Conservation (phyloP, 2,113 vertebrate species). For the Cacatua alba region DNA sequence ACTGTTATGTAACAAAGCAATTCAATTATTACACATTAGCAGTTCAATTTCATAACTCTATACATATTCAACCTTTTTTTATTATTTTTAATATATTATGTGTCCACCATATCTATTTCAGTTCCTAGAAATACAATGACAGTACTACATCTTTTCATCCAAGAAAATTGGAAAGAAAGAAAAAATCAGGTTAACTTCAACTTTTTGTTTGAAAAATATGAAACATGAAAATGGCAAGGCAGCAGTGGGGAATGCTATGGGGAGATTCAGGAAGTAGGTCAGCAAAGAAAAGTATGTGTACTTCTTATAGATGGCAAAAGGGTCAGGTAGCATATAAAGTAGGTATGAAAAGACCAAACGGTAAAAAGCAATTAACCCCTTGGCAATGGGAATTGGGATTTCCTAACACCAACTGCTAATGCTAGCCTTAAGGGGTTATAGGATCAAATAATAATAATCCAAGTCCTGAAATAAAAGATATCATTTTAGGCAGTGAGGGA, state of each 20-base stretch:
- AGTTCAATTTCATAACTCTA: neutral
- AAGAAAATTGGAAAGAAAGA: neutral
- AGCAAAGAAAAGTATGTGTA: neutral
- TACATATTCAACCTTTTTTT: neutral
- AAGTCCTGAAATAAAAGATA: slow-evolving; percentile 48
- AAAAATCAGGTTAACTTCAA: slow-evolving; percentile 22
- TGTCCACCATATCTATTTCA: neutral
- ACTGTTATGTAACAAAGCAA: neutral
- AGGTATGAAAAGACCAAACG: slow-evolving; percentile 55
- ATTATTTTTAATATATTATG: neutral
- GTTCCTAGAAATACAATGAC: neutral
- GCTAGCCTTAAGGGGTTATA: slow-evolving; percentile 48
- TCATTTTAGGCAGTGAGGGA: slow-evolving; percentile 9
- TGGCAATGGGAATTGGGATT: slow-evolving; percentile 56
- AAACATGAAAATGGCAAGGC: neutral
- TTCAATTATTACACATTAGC: neutral
- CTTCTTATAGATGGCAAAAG: slow-evolving; percentile 11
- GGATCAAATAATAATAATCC: slow-evolving; percentile 62
- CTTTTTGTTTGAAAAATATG: neutral
- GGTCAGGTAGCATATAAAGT: slow-evolving; percentile 39
- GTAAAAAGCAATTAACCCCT: slow-evolving; percentile 71
- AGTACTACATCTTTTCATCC: neutral
- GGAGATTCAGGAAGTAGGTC: slow-evolving; percentile 38
- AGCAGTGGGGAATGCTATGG: slow-evolving; percentile 12
- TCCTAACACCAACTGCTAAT: slow-evolving; percentile 60